Conservation (phyloP, 2,888 invertebrate genomes). For the Torymus tubicola region DNA sequence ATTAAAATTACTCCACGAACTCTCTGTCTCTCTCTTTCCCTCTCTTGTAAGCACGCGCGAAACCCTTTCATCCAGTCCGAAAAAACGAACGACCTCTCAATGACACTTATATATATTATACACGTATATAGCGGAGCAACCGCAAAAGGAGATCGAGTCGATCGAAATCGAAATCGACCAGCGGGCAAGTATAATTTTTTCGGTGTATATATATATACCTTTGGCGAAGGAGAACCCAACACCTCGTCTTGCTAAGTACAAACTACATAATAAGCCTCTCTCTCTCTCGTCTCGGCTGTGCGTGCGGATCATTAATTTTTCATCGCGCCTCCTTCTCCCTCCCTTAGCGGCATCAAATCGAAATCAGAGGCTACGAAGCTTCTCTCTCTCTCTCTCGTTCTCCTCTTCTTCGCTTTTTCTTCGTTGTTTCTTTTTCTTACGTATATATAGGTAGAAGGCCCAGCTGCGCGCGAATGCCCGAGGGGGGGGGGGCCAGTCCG, state of each 20-base stretch:
- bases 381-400: background rate
- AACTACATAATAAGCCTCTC: constrained; percentile 9
- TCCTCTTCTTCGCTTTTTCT: background rate
- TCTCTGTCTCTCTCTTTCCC: no score
- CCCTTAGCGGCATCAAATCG: constrained; percentile 8
- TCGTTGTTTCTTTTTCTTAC: background rate
- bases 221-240: background rate
- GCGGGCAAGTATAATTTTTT: no score
- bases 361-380: background rate
- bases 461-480: background rate
- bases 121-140: background rate
- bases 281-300: background rate
- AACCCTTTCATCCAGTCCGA: background rate
- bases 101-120: background rate
- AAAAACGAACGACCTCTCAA: background rate
- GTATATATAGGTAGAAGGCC: background rate
- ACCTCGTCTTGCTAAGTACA: constrained; percentile 18
- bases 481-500: background rate
- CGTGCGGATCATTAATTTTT: constrained; percentile 45
- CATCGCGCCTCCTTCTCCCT: background rate
- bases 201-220: no score
- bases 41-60: no score
- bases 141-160: no score
- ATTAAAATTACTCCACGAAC: no score
- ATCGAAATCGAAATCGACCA: no score